Evolutionary conservation across 1,140 invertebrate species (phyloP).

Genomic region (Helicoverpa zea): DNA sequence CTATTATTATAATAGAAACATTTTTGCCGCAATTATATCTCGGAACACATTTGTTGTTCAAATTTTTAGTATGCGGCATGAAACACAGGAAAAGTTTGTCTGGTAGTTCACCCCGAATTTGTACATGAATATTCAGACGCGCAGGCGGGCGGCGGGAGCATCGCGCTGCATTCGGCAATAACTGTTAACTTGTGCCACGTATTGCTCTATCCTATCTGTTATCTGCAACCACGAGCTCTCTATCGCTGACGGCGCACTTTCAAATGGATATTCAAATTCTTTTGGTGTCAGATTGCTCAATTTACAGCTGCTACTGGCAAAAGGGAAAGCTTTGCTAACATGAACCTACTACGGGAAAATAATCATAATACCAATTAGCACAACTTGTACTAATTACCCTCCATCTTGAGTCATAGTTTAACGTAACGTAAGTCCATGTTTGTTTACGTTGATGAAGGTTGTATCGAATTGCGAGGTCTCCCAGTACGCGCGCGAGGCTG

Average conservation of each 20-base stretch:
- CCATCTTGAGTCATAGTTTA: conserved; percentile 57
- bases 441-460: conserved; percentile 85
- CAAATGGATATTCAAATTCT: conserved; percentile 39
- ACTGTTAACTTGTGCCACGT: conserved; percentile 82
- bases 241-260: conserved; percentile 6
- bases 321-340: conserved; percentile 38
- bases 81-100: conserved; percentile 45
- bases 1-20: not conserved
- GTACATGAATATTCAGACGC: conserved; percentile 81
- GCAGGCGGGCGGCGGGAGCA: conserved; percentile 28
- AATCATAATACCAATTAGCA: conserved; percentile 47
- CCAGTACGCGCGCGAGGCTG: conserved; percentile 82
- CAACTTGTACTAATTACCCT: conserved; percentile 49
- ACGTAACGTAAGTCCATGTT: conserved; percentile 70
- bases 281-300: conserved; percentile 34
- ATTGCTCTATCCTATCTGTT: conserved; percentile 48
- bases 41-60: conserved; percentile 35
- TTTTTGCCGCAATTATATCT: not conserved
- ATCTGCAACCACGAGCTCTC: conserved; percentile 28
- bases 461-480: conserved; percentile 83
- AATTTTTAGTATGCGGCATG: conserved; percentile 39
- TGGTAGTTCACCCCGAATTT: conserved; percentile 40
- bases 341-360: conserved; percentile 5
- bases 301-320: conserved; percentile 9
- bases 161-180: conserved; percentile 70